Evolutionary conservation across 2,797 vertebrate species (phyloP).

Genomic region (Lagorchestes hirsutus): DNA sequence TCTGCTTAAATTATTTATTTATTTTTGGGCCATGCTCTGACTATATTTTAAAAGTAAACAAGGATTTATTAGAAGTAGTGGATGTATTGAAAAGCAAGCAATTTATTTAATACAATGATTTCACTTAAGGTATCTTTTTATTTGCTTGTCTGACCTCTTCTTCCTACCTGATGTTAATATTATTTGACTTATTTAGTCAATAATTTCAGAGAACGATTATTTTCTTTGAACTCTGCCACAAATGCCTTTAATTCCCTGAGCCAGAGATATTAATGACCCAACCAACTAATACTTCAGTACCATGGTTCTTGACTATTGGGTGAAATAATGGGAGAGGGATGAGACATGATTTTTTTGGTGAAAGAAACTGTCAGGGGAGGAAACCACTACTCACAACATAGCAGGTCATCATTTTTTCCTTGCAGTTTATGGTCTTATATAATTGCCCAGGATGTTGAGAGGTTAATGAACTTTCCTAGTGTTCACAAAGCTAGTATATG

Average conservation of each 20-base stretch:
- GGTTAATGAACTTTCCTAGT: neutral
- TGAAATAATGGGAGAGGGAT: slow-evolving; percentile 13
- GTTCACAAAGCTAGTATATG: neutral
- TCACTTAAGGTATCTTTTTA: slow-evolving; percentile 71
- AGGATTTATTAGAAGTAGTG: accelerated
- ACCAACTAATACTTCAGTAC: slow-evolving; percentile 43
- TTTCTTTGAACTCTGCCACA: slow-evolving; percentile 73
- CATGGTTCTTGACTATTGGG: neutral
- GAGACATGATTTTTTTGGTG: neutral
- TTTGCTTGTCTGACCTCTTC: slow-evolving; percentile 70
- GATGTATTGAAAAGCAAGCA: neutral
- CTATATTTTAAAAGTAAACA: neutral
- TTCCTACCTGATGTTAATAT: slow-evolving; percentile 69
- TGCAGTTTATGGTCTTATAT: neutral
- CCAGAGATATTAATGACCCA: slow-evolving; percentile 73
- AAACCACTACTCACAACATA: neutral
- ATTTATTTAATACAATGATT: slow-evolving; percentile 18
- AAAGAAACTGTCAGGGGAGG: neutral
- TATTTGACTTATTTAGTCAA: slow-evolving; percentile 71
- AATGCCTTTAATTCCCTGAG: slow-evolving; percentile 77
- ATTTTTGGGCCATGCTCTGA: neutral
- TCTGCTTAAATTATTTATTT: too few relatives aligned
- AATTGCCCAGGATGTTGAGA: neutral
- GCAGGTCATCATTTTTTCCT: neutral
- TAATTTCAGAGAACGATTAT: slow-evolving; percentile 77